Conservation (phyloP, 2,888 invertebrate genomes). For the Leptinotarsa tumamoca region DNA sequence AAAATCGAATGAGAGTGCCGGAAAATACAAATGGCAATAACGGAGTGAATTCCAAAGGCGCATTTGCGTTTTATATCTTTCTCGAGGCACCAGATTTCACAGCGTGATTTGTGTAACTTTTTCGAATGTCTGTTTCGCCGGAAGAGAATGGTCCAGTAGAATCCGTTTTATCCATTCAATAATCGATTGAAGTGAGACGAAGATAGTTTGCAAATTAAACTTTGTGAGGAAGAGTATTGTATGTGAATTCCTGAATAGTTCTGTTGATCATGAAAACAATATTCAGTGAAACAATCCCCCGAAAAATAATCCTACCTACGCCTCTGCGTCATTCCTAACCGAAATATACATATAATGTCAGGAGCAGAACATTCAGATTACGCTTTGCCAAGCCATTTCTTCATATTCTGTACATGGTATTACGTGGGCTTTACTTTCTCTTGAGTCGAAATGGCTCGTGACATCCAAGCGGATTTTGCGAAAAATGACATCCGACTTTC, state of each 20-base stretch:
- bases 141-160: not conserved
- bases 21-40: not conserved
- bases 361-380: conserved; percentile 13
- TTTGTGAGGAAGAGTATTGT: too few relatives aligned
- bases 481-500: conserved; percentile 48
- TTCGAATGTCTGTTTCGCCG: not conserved
- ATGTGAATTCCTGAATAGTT: too few relatives aligned
- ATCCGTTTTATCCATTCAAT: too few relatives aligned
- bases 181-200: too few relatives aligned
- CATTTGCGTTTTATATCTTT: conserved; percentile 8
- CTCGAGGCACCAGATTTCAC: not conserved
- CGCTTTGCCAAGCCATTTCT: conserved; percentile 7
- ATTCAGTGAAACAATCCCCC: not conserved
- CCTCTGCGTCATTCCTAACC: not conserved
- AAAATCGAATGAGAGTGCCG: not conserved
- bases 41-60: not conserved
- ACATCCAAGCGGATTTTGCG: conserved; percentile 49
- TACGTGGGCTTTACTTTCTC: conserved; percentile 44
- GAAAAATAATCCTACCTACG: not conserved
- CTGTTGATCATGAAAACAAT: too few relatives aligned
- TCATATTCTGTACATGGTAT: conserved; percentile 24
- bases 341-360: not conserved
- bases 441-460: conserved; percentile 49
- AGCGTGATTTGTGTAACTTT: not conserved
- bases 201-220: too few relatives aligned